These are phyloP conservation scores for Galerucella nymphaeae DNA, from an alignment of 2,888 invertebrate species.

Conservation along the genomic window DNA sequence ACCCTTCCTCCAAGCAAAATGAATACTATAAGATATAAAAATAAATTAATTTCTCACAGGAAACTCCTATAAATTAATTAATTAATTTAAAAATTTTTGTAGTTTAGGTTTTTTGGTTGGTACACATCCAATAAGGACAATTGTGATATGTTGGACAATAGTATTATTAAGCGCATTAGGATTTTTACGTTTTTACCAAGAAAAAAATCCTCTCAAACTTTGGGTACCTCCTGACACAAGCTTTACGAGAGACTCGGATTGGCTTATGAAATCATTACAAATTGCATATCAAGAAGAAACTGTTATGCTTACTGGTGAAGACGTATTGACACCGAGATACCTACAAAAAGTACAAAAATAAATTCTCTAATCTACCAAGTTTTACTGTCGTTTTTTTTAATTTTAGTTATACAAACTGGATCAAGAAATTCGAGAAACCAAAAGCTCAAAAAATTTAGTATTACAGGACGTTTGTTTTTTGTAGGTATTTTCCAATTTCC, in stretches of 20 bases:
- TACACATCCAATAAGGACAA: conserved; percentile 71
- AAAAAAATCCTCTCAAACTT: conserved; percentile 79
- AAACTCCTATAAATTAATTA: no score
- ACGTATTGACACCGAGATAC: conserved; percentile 74
- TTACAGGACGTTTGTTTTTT: conserved; percentile 70
- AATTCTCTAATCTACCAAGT: no score
- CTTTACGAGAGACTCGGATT: conserved; percentile 76
- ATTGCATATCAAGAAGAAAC: conserved; percentile 73
- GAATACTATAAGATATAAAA: no score
- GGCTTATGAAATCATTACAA: conserved; percentile 76
- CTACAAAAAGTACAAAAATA: conserved; percentile 64
- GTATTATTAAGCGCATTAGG: conserved; percentile 72
- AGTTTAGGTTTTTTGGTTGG: conserved; percentile 74
- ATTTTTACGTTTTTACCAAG: conserved; percentile 74
- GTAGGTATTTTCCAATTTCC: conserved; percentile 56
- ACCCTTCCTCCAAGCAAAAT: no score
- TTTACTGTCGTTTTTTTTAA: no score
- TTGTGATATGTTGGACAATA: conserved; percentile 68
- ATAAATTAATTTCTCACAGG: no score
- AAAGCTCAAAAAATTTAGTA: conserved; percentile 54
- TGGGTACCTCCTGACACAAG: conserved; percentile 82
- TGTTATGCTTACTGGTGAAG: conserved; percentile 73
- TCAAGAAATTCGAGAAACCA: conserved; percentile 48
- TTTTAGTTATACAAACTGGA: conserved; percentile 51
- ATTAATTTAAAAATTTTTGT: conserved; percentile 42